Evolutionary conservation across 2,888 invertebrate species (phyloP).

Genomic region (Chorisops tibialis): DNA sequence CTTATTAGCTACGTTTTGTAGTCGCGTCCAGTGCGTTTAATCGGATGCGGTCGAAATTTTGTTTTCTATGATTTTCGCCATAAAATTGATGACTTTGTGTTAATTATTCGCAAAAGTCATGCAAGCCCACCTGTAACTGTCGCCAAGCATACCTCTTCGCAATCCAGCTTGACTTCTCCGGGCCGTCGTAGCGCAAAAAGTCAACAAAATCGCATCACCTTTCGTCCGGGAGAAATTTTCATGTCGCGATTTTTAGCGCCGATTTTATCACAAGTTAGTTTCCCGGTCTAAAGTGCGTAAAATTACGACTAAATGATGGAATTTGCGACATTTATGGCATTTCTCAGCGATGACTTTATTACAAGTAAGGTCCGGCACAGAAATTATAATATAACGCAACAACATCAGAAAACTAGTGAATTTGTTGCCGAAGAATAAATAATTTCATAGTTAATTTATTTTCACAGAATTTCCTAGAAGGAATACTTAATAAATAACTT

Average conservation of each 20-base stretch:
- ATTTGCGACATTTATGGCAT: slow-evolving; percentile 7
- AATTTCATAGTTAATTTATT: not conserved
- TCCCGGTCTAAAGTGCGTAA: slow-evolving; percentile 6
- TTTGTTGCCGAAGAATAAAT: not conserved
- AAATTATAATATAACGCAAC: slow-evolving; percentile 1
- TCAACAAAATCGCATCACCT: not conserved
- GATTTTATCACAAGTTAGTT: not conserved
- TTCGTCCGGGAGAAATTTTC: slow-evolving; percentile 1
- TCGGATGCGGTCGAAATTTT: not conserved
- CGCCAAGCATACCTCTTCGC: not conserved
- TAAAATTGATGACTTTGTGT: slow-evolving; percentile 25
- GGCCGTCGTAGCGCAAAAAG: not conserved
- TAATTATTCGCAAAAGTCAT: slow-evolving; percentile 8
- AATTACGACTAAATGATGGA: slow-evolving; percentile 12
- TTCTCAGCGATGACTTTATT: slow-evolving; percentile 1
- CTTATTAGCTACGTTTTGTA: no score
- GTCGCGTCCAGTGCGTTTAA: no score
- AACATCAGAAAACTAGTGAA: not conserved
- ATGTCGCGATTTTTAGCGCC: no score
- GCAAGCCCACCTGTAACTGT: slow-evolving; percentile 5
- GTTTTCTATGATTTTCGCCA: slow-evolving; percentile 4
- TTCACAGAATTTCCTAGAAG: not conserved
- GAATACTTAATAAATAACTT: slow-evolving; percentile 8
- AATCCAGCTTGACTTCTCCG: no score
- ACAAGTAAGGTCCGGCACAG: not conserved